Base-by-base conservation (phyloP, 2,888 invertebrate genomes). In the Diogma glabrata region DNA sequence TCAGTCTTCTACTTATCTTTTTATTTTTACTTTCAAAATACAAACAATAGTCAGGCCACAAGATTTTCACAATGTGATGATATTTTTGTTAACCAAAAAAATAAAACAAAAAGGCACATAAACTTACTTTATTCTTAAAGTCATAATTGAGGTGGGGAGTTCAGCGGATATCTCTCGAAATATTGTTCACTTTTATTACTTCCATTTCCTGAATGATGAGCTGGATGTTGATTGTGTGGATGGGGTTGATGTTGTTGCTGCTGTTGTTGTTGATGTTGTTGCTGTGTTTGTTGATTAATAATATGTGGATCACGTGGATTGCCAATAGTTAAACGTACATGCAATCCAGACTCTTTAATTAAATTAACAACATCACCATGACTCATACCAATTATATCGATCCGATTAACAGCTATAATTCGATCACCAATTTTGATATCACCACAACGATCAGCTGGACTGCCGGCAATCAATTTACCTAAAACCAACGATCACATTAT, bases 341-440 rank as follows among this genome's bases (percentile, higher is more conserved):
- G 81, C 57, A 89, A 79, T 19, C 96, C 96, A 1, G 95, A 95
- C 65, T 91, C 94, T 70, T 96, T 97, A 64, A 97, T 97, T 55
- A 97, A 80, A 65, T 93, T 92, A 3, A 97, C 96, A 53, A 97
- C 94, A 64, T 96, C 94, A 26, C 94, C 94, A 65, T 97, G 97
- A 58, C 89, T 87, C 68, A 96, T 79, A 64, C 87, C 85, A 54
- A 88, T 82, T 58, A 97, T 94, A 62, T 92, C 85, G 50, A 87
- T 82, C 55, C 87, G 86, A 75, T 97, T 97, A 30, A 97, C 96
- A 47, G 94, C 93, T 48, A 96, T 77, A 57, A 97, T 96, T 50
- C 91, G 86, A 74, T 97, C 97, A 0, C 96, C 95, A 6, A 97
- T 89, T 65, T 85, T 87, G 1, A 97, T 74, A 51, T 84, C 80